Evolutionary conservation across 2,797 vertebrate genomes (phyloP), one percentile per base, ranked within the genome.

Genomic region (Molossus alvarezi): DNA sequence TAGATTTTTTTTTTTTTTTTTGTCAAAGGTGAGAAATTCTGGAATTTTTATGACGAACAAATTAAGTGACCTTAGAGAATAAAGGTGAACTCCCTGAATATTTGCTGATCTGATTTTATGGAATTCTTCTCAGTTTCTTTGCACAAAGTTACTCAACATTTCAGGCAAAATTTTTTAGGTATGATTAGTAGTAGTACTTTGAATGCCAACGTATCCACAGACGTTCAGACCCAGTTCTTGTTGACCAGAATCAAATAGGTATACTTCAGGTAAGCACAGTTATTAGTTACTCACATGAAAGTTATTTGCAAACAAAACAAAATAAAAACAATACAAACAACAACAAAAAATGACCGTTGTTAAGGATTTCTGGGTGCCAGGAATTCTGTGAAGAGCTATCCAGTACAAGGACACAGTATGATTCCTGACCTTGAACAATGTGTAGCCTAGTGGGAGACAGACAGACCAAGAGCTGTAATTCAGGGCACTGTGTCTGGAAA

Each of bases 51-150:
- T 73, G 41, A 82, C 64, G 27, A 83, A 41, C 45, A 81, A 53
- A 76, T 92, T 64, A 62, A 91, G 45, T 9, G 88, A 67, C 48
- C 33, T 90, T 76, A 89, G 86, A 75, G 48, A 85, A n/a, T 82
- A 57, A 94, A 41, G 53, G 33, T 5, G 17, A 91, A 29, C 17
- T 58, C 18, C 9, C 6, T 45, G 51, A 37, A 45, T 58, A 57
- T 75, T 12, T 57, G 41, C 21, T 60, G 20, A 12, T 85, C 25
- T 90, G 37, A 41, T 76, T 71, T 71, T 33, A 76, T 15, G 33
- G 65, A 37, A n/a, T 45, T 62, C 73, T 18, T 58, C 25, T 65
- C 51, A 85, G n/a, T 91, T 4, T 83, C 69, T 95, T 89, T 81
- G 62, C 37, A 67, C n/a, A 76, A 91, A 88, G 37, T 84, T 89